Conservation (phyloP, 2,797 vertebrate species). For the Pseudomugil tenellus region DNA sequence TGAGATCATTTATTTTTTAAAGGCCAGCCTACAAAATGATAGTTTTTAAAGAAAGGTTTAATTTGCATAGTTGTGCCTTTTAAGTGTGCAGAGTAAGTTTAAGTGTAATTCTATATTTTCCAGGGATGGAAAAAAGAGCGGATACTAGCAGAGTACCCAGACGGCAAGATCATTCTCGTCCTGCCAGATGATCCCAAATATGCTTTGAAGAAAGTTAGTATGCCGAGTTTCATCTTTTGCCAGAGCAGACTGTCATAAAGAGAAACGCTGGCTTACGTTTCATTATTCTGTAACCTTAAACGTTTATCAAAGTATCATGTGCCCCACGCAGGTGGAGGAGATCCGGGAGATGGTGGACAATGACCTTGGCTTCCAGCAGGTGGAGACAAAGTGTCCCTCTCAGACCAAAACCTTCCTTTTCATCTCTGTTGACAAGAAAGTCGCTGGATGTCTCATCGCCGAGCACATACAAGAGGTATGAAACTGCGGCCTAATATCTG, state of each 20-base stretch:
- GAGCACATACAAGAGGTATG: constrained; percentile 98
- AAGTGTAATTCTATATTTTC: neutral
- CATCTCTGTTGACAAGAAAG: constrained; percentile 98
- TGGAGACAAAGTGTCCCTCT: constrained; percentile 93
- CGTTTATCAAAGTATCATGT: neutral
- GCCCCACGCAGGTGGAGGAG: constrained; percentile 90
- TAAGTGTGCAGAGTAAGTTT: neutral
- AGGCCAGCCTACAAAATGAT: too few relatives aligned
- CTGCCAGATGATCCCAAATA: constrained; percentile 99
- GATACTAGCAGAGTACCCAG: constrained; percentile 94
- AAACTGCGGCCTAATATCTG: constrained; percentile 12
- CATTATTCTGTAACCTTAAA: neutral
- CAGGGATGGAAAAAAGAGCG: constrained; percentile 99
- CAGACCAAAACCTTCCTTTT: constrained; percentile 98
- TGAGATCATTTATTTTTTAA: too few relatives aligned
- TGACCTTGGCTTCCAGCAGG: constrained; percentile 98
- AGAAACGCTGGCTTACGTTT: neutral
- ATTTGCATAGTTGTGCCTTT: neutral
- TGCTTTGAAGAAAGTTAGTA: constrained; percentile 94
- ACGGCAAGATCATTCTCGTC: constrained; percentile 98
- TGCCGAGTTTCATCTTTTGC: neutral
- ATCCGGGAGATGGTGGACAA: constrained; percentile 99
- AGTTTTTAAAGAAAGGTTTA: too few relatives aligned
- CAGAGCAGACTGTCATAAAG: neutral
- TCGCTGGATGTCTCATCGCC: constrained; percentile 95